phyloP scores from a whole-genome alignment of 2,797 vertebrate species.

The Anniella stebbinsi region DNA sequence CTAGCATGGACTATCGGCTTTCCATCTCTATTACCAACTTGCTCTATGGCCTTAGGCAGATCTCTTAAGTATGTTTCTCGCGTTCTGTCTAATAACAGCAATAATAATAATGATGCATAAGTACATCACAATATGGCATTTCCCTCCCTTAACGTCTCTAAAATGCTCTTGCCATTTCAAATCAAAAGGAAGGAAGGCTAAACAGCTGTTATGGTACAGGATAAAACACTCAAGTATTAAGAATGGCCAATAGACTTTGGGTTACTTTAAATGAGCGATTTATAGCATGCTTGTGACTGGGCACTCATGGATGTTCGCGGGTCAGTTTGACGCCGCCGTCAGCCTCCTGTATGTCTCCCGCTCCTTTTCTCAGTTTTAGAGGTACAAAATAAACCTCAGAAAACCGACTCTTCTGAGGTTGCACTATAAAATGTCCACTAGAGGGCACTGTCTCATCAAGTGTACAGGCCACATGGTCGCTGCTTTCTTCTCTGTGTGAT shows the following conservation, averaged over 20 bases:
- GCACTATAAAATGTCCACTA: too few relatives aligned
- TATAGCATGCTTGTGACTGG: too few relatives aligned
- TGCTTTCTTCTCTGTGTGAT: too few relatives aligned
- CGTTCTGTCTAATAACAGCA: slow-evolving; percentile 35
- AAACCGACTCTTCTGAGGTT: too few relatives aligned
- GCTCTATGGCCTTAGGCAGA: slow-evolving; percentile 46
- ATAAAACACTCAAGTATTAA: background rate
- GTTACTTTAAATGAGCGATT: too few relatives aligned
- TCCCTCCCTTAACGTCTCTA: slow-evolving; percentile 34
- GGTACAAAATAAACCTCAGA: too few relatives aligned
- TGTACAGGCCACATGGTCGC: too few relatives aligned
- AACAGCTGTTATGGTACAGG: slow-evolving; percentile 25
- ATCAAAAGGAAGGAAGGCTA: background rate
- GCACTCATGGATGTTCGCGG: too few relatives aligned
- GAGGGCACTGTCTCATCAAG: too few relatives aligned
- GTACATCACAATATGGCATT: background rate
- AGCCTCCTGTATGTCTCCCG: too few relatives aligned
- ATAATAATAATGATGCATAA: background rate
- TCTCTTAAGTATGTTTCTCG: slow-evolving; percentile 2
- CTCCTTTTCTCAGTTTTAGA: too few relatives aligned
- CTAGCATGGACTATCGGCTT: background rate
- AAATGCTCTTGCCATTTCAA: slow-evolving; percentile 32
- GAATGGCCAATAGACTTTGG: background rate
- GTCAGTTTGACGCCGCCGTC: too few relatives aligned
- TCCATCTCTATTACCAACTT: background rate